Base-by-base conservation (phyloP, 2,888 invertebrate genomes). In the Hypomecis atomaria region DNA sequence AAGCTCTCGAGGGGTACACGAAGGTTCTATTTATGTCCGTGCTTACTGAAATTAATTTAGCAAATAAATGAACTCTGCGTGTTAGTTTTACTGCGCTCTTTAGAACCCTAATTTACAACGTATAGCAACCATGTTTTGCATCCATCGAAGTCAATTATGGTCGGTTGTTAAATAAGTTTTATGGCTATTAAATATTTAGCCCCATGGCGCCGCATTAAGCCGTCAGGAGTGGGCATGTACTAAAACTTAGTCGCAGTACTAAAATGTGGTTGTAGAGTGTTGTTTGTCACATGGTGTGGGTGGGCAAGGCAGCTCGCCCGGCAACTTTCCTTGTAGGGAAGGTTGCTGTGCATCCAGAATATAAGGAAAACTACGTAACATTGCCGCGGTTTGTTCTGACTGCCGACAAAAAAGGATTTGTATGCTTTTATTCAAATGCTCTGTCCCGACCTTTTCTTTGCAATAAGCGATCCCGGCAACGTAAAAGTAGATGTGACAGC, bases 261-360 rank as follows among this genome's bases (percentile, higher is more conserved):
- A 64, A 59, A 56, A 47, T 52, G 50, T 59, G 47, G 48, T 50
- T 59, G 65, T 52, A 9, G 47, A 62, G 70, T 70, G 72, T 73
- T 71, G 70, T 74, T 73, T 74, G 68, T 71, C 70, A 72, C 72
- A 70, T 72, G 59, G 74, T 78, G 78, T 69, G 77, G 77, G 81
- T 82, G 83, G 89, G 88, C 85, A 87, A 88, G 79, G 87, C 84
- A 75, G 81, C 83, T 78, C 76, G 76, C 78, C 71, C 74, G 81
- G 76, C 88, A 74, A 84, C 84, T 76, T 83, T 79, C 92, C 91
- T 83, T 92, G 72, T 90, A 91, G 82, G 91, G 92, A 88, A 91
- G 85, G 85, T 89, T 85, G 90, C 72, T 79, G 78, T 81, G 82
- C 81, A 86, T 84, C 83, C 87, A 79, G 78, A 78, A 67, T 74